phyloP scores from a whole-genome alignment of 2,797 vertebrate genomes.

The Helostoma temminkii region DNA sequence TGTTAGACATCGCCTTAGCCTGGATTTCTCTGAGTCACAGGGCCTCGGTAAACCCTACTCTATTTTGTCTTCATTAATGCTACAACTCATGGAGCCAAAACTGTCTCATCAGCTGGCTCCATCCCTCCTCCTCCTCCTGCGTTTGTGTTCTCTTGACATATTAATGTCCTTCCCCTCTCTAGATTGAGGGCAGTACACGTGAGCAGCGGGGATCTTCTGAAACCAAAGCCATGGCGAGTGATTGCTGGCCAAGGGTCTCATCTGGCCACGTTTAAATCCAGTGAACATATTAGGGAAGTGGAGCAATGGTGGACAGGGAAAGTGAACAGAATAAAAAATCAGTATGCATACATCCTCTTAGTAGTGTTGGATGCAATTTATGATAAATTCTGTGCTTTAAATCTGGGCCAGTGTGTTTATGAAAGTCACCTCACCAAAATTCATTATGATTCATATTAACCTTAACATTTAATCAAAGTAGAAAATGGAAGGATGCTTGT shows the following conservation, averaged over 20 bases:
- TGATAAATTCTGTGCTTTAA: not conserved
- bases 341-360: not conserved
- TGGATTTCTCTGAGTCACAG: conserved; percentile 55
- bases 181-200: conserved; percentile 73
- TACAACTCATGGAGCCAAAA: conserved; percentile 39
- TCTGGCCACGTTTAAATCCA: conserved; percentile 47
- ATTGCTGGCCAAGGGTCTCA: conserved; percentile 43
- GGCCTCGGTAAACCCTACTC: conserved; percentile 43
- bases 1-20: conserved; percentile 51
- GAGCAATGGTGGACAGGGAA: conserved; percentile 36
- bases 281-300: conserved; percentile 30
- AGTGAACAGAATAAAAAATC: conserved; percentile 3
- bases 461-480: too few species aligned
- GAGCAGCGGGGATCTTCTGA: conserved; percentile 52
- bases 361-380: not conserved
- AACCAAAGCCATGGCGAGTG: conserved; percentile 34
- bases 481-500: too few species aligned
- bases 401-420: not conserved
- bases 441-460: too few species aligned
- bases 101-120: conserved; percentile 61
- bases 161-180: conserved; percentile 62
- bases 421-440: not conserved
- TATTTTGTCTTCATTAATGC: conserved; percentile 44
- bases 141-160: conserved; percentile 62
- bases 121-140: conserved; percentile 34